Conservation (phyloP, 2,888 invertebrate genomes). For the Sinotaia quadrata region DNA sequence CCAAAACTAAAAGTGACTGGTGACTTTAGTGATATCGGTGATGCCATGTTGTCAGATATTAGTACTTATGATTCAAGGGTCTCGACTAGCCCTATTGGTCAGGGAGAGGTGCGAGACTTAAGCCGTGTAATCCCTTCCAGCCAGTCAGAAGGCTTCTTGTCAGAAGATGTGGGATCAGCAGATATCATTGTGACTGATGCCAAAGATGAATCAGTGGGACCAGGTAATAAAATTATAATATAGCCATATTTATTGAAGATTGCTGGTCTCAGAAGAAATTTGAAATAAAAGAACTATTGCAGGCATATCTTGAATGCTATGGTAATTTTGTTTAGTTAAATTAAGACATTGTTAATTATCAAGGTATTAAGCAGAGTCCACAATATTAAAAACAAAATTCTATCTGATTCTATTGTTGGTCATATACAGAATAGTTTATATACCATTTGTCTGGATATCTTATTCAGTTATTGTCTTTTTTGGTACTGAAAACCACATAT, state of each 20-base stretch:
- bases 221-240: slow-evolving; percentile 4
- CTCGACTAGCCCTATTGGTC: slow-evolving; percentile 28
- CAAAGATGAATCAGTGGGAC: slow-evolving; percentile 6
- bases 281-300: background rate
- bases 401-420: too few species aligned
- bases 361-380: too few species aligned
- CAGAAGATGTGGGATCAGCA: slow-evolving; percentile 11
- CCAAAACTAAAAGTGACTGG: slow-evolving; percentile 80
- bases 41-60: slow-evolving; percentile 37
- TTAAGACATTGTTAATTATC: too few species aligned
- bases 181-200: slow-evolving; percentile 12
- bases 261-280: background rate
- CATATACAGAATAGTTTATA: too few species aligned
- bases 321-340: too few species aligned
- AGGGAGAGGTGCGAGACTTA: slow-evolving; percentile 35
- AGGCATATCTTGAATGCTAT: too few species aligned
- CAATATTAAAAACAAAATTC: too few species aligned
- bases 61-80: slow-evolving; percentile 26
- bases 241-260: background rate
- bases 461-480: too few species aligned
- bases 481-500: too few species aligned
- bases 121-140: slow-evolving; percentile 50
- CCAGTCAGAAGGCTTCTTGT: slow-evolving; percentile 29
- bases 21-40: slow-evolving; percentile 76
- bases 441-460: too few species aligned